Evolutionary conservation across 2,113 vertebrate genomes (phyloP).

Genomic region (Hippocampus abdominalis): DNA sequence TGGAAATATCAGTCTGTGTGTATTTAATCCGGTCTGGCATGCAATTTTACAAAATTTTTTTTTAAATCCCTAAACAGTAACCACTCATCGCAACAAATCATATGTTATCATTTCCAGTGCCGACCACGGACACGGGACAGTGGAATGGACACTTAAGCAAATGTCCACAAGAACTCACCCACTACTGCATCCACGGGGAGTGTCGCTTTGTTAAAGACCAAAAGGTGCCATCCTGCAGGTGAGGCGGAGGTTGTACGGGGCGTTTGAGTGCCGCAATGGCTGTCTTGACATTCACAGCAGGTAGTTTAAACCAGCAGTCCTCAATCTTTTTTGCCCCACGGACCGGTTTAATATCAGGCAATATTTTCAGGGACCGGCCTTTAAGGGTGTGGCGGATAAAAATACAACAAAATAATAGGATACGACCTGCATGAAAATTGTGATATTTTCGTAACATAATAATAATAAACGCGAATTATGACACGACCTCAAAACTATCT

Average conservation of each 20-base stretch:
- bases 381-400: no score
- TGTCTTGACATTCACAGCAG: no score
- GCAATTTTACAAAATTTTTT: constrained; percentile 11
- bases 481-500: no score
- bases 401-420: no score
- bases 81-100: neutral
- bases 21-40: neutral
- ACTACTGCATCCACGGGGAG: constrained; percentile 80
- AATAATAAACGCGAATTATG: no score
- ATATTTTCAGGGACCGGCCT: no score
- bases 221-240: constrained; percentile 76
- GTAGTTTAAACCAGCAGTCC: no score
- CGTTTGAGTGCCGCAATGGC: neutral
- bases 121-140: constrained; percentile 39
- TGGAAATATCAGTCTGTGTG: no score
- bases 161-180: constrained; percentile 73
- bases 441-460: no score
- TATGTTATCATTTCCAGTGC: constrained; percentile 17
- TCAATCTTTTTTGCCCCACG: no score
- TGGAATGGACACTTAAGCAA: constrained; percentile 73
- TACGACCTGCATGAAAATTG: no score
- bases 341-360: no score
- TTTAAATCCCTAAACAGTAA: neutral
- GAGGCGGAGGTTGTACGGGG: neutral
- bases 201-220: constrained; percentile 77